Percentiles rank a stretch among this genome's conserved stretches.
Conservation (phyloP, 1,140 invertebrate species). For the Campoletis sonorensis region DNA sequence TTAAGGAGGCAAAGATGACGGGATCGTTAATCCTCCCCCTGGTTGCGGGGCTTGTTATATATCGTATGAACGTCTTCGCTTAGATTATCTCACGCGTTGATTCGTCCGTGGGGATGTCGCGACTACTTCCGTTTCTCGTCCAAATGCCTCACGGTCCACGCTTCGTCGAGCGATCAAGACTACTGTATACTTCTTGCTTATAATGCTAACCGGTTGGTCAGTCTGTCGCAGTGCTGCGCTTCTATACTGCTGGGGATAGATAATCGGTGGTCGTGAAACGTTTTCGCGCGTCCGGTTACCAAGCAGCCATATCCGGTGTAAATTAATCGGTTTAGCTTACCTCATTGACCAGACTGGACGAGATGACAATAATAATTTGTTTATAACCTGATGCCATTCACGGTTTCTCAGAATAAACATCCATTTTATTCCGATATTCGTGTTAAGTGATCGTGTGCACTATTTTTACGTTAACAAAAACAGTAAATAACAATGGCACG, state of each 20-base stretch:
- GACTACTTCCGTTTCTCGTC: constrained; percentile 46
- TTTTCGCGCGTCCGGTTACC: constrained; percentile 52
- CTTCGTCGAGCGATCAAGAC: neutral
- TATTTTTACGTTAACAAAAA: no score
- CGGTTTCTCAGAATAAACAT: no score
- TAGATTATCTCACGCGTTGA: constrained; percentile 49
- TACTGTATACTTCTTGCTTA: neutral
- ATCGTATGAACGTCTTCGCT: constrained; percentile 46
- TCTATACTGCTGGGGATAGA: constrained; percentile 9
- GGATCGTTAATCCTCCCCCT: neutral
- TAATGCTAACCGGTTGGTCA: neutral
- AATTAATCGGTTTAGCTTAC: neutral
- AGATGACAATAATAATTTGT: no score
- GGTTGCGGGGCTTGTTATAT: constrained; percentile 8
- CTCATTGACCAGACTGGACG: constrained; percentile 13
- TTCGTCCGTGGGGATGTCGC: constrained; percentile 50
- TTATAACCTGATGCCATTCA: no score
- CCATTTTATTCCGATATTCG: no score
- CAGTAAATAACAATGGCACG: no score
- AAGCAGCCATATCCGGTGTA: constrained; percentile 50
- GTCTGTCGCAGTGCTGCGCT: constrained; percentile 14
- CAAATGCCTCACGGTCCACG: constrained; percentile 35
- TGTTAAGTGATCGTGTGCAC: no score
- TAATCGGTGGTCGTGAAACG: constrained; percentile 36
- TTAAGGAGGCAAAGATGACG: neutral